Conservation (phyloP, 2,888 invertebrate species). For the Drosophila kambysellisi region DNA sequence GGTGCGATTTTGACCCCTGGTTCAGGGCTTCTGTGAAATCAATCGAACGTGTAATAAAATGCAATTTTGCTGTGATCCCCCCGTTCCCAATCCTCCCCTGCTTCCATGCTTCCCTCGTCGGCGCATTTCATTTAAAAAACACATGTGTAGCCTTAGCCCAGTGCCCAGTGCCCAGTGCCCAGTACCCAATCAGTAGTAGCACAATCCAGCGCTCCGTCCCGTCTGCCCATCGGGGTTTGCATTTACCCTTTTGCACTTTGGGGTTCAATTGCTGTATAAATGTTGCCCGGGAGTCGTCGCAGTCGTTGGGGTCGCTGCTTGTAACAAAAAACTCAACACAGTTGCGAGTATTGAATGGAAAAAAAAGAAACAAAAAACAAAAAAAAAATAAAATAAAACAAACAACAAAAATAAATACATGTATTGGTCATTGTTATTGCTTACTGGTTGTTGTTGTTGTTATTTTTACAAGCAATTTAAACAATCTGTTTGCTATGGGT, state of each 20-base stretch:
- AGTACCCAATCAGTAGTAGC: conserved; percentile 13
- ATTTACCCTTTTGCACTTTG: conserved; percentile 68
- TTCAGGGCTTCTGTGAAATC: conserved; percentile 57
- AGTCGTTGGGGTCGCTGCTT: conserved; percentile 40
- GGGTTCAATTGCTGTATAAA: conserved; percentile 76
- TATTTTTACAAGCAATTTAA: conserved; percentile 74
- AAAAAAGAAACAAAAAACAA: neutral
- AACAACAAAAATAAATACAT: conserved; percentile 18
- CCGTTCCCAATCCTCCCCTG: neutral
- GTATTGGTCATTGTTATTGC: conserved; percentile 53
- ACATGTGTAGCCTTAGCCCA: conserved; percentile 38
- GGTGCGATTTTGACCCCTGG: conserved; percentile 45
- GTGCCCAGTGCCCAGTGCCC: neutral
- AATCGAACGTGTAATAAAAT: conserved; percentile 80
- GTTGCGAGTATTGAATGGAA: conserved; percentile 53
- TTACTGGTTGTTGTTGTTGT: conserved; percentile 44
- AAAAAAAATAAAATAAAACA: neutral
- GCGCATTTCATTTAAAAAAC: conserved; percentile 55
- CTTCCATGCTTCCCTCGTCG: neutral
- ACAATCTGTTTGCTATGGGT: conserved; percentile 66
- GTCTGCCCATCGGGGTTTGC: conserved; percentile 29
- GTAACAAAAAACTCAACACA: conserved; percentile 60
- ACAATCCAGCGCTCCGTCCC: neutral
- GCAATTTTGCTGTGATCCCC: conserved; percentile 65
- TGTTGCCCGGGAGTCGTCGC: conserved; percentile 40